Evolutionary conservation across 2,113 vertebrate genomes (phyloP), one percentile per base, ranked within the genome.

Genomic region (Corydoras sp.): DNA sequence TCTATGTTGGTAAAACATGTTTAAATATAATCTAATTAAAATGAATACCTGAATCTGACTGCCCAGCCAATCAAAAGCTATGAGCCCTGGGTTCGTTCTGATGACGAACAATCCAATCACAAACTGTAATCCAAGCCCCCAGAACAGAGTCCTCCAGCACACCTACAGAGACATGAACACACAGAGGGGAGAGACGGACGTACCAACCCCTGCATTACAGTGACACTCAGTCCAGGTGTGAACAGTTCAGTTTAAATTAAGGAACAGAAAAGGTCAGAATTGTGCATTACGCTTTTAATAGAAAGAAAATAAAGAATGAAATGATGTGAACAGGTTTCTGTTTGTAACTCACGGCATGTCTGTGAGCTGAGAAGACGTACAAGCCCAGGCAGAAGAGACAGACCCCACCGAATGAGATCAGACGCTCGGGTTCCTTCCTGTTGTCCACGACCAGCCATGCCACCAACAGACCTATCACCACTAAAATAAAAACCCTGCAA

Each of bases 91-190:
- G 2, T 92, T 60, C 0, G 93, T 98, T 81, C 96, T 91, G 77
- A 98, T 92, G 48, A 99, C 83, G 24, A 99, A 89, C 69, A 98
- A 75, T 13, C 94, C 97, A 0, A 97, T 83, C 29, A 89, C 80
- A 84, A 98, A 97, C 74, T 98, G 86, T 76, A 99, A 65, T 18
- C 92, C 91, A 9, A 98, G 86, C 5, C 95, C 95, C 94, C 93
- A 95, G 78, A 94, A 83, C 56, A 97, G 89, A 0, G 93, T 80
- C 74, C 91, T 90, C 94, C 93, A 95, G 75, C 85, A 81, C 30
- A 98, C 89, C 95, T 98, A 71, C 35, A 81, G 81, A 71, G 9
- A 76, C 62, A 62, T 3, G 65, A 4, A 5, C 53, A 48, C 18
- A 43, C 18, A 24, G 18, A 24, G 18, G 18, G 18, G 18, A 24